A percentile compares a stretch with the other conserved stretches of the same genome.
Conservation (phyloP, 2,888 invertebrate species). For the Tenthredo livida region DNA sequence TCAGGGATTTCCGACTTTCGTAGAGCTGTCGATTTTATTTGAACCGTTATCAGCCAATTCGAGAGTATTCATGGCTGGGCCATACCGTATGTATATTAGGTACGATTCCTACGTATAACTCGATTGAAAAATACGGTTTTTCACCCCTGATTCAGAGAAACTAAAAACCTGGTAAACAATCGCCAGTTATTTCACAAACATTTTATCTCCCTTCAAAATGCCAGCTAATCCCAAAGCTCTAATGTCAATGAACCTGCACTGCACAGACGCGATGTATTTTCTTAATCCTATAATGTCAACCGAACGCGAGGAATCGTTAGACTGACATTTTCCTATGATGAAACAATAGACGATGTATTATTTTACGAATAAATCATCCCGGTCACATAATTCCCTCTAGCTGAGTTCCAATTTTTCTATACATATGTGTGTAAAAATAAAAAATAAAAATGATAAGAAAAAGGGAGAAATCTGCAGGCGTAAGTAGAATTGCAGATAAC, state of each 20-base stretch:
- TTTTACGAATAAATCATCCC: not conserved
- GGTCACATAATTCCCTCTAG: not conserved
- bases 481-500: slow-evolving; percentile 44
- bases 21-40: slow-evolving; percentile 45
- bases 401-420: not conserved
- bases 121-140: not conserved
- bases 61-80: slow-evolving; percentile 5
- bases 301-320: not conserved
- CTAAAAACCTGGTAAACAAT: not conserved
- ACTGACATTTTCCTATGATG: not conserved
- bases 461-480: slow-evolving; percentile 22
- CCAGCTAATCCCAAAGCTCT: slow-evolving; percentile 23
- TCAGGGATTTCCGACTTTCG: slow-evolving; percentile 45
- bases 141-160: not conserved
- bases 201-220: not conserved
- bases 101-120: not conserved
- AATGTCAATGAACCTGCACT: slow-evolving; percentile 3
- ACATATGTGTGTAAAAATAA: not conserved
- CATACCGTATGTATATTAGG: too few species aligned
- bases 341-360: not conserved
- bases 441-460: not conserved
- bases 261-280: not conserved
- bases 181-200: not conserved
- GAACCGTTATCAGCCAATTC: slow-evolving; percentile 44
- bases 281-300: slow-evolving; percentile 10